A percentile compares a stretch with the other conserved stretches of the same genome.
Evolutionary conservation across 1,140 invertebrate species (phyloP).

Genomic region (Ceratina calcarata): DNA sequence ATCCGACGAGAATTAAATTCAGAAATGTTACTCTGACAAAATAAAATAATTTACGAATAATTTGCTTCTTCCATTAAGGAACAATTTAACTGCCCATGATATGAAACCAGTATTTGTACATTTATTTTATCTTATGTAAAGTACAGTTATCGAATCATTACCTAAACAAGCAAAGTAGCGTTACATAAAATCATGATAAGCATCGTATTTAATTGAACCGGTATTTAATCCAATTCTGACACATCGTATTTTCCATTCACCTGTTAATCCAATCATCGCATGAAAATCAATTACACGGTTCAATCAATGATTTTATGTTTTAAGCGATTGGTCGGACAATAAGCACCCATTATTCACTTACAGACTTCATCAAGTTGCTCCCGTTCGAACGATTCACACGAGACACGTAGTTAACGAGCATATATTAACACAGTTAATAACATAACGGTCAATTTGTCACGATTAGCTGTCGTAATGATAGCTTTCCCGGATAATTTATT

Average conservation of each 20-base stretch:
- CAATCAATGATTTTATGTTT: constrained; percentile 31
- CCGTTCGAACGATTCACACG: constrained; percentile 66
- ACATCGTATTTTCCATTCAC: not conserved
- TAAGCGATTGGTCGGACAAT: constrained; percentile 22
- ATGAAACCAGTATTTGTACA: no score
- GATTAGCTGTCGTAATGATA: constrained; percentile 75
- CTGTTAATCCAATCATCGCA: not conserved
- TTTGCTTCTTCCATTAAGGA: no score
- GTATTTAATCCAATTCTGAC: not conserved
- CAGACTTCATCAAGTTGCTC: constrained; percentile 26
- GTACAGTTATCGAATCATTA: no score
- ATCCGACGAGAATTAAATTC: not conserved
- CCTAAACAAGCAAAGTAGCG: no score
- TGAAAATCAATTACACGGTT: constrained; percentile 8
- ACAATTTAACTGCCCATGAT: no score
- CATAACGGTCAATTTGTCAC: constrained; percentile 76
- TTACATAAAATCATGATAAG: no score
- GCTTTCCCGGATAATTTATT: constrained; percentile 74
- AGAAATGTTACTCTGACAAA: no score
- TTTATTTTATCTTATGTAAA: no score
- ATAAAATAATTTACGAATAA: no score
- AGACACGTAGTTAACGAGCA: constrained; percentile 68
- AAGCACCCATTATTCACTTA: constrained; percentile 46
- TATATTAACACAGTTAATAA: constrained; percentile 72
- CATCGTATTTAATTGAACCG: not conserved